These are phyloP conservation scores for Chondrosia reniformis DNA, from an alignment of 37 sponge, comb jelly and placozoan genomes.

Conservation along the genomic window DNA sequence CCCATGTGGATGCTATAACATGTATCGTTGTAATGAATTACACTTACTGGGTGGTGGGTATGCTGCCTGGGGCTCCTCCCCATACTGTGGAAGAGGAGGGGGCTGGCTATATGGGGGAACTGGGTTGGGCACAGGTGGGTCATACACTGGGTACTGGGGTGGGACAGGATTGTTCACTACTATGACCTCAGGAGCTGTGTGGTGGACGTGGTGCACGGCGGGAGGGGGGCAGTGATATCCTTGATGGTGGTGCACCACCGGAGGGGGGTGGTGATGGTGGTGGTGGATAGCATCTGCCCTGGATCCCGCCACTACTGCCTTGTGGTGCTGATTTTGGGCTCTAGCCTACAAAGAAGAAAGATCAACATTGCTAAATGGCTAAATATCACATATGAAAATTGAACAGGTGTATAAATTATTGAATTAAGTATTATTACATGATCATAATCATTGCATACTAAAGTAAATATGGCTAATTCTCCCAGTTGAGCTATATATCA, in stretches of 20 bases:
- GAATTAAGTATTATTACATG: too few species aligned
- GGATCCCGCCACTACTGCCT: conserved; percentile 46
- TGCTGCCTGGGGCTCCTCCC: conserved; percentile 16
- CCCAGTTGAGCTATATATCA: too few species aligned
- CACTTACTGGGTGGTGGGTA: conserved; percentile 7
- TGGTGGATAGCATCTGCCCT: conserved; percentile 49
- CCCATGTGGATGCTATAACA: too few species aligned
- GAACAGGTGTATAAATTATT: neutral
- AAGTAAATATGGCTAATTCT: neutral
- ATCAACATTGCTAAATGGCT: neutral
- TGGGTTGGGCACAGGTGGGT: too few species aligned
- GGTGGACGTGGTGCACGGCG: conserved; percentile 16
- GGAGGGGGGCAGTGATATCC: conserved; percentile 29
- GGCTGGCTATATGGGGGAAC: neutral
- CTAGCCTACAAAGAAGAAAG: conserved; percentile 25
- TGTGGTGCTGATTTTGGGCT: conserved; percentile 54
- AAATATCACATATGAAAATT: neutral
- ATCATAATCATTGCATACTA: neutral
- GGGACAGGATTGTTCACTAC: conserved; percentile 41
- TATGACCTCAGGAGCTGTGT: conserved; percentile 47
- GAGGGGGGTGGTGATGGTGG: conserved; percentile 33
- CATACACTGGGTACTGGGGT: too few species aligned
- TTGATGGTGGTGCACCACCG: conserved; percentile 26
- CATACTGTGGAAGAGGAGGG: conserved; percentile 1
- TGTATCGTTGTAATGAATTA: too few species aligned